These are phyloP conservation scores for Eristalis intricaria DNA, from an alignment of 2,888 invertebrate genomes.

Conservation along the genomic window DNA sequence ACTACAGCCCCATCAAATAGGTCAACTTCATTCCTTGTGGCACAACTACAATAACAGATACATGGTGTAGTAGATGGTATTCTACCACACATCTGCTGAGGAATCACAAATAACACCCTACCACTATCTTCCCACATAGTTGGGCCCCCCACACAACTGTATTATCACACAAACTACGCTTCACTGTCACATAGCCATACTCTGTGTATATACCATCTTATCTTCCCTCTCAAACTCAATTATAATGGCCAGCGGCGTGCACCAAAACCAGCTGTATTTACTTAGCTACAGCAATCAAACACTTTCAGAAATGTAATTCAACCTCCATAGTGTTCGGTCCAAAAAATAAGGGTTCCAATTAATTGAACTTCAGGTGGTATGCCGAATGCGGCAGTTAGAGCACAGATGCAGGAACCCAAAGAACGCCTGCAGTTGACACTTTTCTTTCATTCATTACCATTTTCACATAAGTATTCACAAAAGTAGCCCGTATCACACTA, in stretches of 20 bases:
- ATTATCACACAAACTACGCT: constrained; percentile 21
- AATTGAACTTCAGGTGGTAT: constrained; percentile 72
- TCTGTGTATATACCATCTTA: constrained; percentile 42
- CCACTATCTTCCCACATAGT: constrained; percentile 45
- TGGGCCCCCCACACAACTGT: constrained; percentile 27
- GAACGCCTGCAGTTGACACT: constrained; percentile 59
- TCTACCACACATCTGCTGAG: constrained; percentile 36
- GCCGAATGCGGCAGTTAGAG: constrained; percentile 48
- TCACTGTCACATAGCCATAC: constrained; percentile 10
- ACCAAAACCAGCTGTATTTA: constrained; percentile 62
- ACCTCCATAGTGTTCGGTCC: constrained; percentile 60
- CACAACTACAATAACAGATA: not conserved
- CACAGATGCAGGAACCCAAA: constrained; percentile 11
- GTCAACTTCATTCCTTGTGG: not conserved
- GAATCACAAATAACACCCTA: constrained; percentile 24
- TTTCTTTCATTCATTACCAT: constrained; percentile 31
- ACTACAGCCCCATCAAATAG: too few species aligned
- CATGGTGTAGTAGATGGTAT: not conserved
- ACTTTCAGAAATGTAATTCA: constrained; percentile 55
- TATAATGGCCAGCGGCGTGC: constrained; percentile 42
- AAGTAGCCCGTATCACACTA: constrained; percentile 65
- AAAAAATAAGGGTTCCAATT: constrained; percentile 68
- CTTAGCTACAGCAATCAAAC: constrained; percentile 55
- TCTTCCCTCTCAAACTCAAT: constrained; percentile 55
- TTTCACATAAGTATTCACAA: constrained; percentile 26